Evolutionary conservation across 2,113 vertebrate genomes (phyloP).

Genomic region (Rhegmatorhina hoffmannsi): DNA sequence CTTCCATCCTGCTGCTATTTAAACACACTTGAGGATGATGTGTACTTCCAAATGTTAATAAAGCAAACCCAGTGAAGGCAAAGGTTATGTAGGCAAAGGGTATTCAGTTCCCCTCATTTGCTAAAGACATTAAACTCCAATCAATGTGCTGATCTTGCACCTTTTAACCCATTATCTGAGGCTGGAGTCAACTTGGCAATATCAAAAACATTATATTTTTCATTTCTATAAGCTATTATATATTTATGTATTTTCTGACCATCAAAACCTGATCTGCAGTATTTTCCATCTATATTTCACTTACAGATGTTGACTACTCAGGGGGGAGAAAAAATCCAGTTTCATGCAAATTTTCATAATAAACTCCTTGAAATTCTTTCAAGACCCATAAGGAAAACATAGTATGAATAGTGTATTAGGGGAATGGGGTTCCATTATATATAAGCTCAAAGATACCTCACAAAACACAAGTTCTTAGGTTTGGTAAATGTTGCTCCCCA

Average conservation of each 20-base stretch:
- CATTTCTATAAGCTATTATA: neutral
- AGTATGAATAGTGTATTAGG: neutral
- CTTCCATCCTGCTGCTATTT: constrained; percentile 45
- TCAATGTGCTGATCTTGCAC: neutral
- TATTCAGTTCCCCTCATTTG: neutral
- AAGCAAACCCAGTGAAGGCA: constrained; percentile 15
- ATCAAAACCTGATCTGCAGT: neutral
- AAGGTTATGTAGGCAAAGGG: constrained; percentile 36
- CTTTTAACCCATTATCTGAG: neutral
- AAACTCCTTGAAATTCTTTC: neutral
- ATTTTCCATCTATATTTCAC: neutral
- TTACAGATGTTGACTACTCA: neutral
- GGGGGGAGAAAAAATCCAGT: neutral
- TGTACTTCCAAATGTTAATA: constrained; percentile 6
- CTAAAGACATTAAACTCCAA: neutral
- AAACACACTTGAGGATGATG: neutral
- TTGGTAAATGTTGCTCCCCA: neutral
- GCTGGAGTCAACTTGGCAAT: neutral
- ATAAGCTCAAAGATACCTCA: neutral
- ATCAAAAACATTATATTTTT: neutral
- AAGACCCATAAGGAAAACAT: neutral
- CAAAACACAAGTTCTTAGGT: neutral
- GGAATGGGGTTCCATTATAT: neutral
- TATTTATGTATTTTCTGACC: neutral
- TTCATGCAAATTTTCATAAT: neutral